These are phyloP conservation scores for Lerista edwardsae DNA, from an alignment of 2,797 vertebrate genomes.

Conservation along the genomic window DNA sequence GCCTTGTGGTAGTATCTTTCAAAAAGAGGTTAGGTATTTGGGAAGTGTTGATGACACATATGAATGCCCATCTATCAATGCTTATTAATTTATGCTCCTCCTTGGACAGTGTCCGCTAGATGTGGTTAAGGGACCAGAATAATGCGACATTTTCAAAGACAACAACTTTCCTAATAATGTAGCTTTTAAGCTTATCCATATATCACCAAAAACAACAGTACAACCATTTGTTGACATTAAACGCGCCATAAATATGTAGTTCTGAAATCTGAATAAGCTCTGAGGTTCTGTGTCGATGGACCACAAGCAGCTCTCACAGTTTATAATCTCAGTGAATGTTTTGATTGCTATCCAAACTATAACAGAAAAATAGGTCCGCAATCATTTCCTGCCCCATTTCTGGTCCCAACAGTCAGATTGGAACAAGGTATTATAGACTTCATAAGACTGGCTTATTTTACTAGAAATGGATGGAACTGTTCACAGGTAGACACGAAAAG, in stretches of 20 bases:
- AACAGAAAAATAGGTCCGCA: not conserved
- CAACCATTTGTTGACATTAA: constrained; percentile 11
- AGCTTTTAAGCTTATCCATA: not conserved
- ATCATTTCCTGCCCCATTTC: not conserved
- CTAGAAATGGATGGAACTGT: not conserved
- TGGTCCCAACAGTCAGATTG: not conserved
- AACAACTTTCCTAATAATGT: not conserved
- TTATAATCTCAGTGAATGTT: not conserved
- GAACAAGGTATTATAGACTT: not conserved
- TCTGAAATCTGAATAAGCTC: not conserved
- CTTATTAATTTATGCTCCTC: constrained; percentile 31
- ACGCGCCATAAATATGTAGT: constrained; percentile 30
- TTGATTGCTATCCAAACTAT: not conserved
- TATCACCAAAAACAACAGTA: not conserved
- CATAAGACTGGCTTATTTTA: not conserved
- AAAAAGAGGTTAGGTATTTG: constrained; percentile 30
- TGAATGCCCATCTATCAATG: constrained; percentile 26
- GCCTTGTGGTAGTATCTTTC: constrained; percentile 15
- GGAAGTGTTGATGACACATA: constrained; percentile 29
- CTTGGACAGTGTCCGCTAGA: not conserved
- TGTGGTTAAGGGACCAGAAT: not conserved
- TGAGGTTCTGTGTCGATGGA: not conserved
- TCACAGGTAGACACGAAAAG: too few species aligned
- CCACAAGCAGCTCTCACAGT: not conserved
- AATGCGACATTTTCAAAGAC: not conserved